Conservation (phyloP, 2,888 invertebrate species). For the Yponomeuta sedellus region DNA sequence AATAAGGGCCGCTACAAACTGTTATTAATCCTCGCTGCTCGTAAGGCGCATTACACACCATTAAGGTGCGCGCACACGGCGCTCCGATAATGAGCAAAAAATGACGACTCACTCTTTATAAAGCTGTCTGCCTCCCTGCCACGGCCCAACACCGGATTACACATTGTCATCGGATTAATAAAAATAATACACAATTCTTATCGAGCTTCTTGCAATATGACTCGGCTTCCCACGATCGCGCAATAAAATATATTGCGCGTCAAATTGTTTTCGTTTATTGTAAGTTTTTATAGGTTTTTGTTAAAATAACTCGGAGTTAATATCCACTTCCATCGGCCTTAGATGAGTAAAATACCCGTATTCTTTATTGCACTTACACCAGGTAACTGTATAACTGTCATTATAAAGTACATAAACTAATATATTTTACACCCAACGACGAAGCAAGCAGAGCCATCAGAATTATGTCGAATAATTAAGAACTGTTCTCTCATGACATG, state of each 20-base stretch:
- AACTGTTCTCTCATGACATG: no score
- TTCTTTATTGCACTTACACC: no score
- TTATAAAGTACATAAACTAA: no score
- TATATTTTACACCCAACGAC: no score
- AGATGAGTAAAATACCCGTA: no score
- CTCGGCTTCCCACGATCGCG: not conserved
- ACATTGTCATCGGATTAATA: conserved; percentile 15
- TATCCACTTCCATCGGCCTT: no score
- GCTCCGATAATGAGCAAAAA: conserved; percentile 16
- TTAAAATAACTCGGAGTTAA: not conserved
- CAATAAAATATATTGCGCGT: conserved; percentile 4
- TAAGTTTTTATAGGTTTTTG: not conserved
- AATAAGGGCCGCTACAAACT: conserved; percentile 1
- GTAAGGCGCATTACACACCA: not conserved
- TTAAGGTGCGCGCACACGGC: conserved; percentile 5
- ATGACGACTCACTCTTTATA: conserved; percentile 13
- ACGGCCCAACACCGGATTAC: conserved; percentile 12
- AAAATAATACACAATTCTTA: conserved; percentile 3
- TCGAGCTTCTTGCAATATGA: not conserved
- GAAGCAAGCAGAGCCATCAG: no score
- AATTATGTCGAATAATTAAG: no score
- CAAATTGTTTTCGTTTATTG: not conserved
- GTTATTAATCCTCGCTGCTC: conserved; percentile 7
- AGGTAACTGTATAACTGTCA: no score
- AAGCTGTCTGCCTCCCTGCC: conserved; percentile 8